phyloP scores from a whole-genome alignment of 2,888 invertebrate species.

The Neuroscelio doddi region DNA sequence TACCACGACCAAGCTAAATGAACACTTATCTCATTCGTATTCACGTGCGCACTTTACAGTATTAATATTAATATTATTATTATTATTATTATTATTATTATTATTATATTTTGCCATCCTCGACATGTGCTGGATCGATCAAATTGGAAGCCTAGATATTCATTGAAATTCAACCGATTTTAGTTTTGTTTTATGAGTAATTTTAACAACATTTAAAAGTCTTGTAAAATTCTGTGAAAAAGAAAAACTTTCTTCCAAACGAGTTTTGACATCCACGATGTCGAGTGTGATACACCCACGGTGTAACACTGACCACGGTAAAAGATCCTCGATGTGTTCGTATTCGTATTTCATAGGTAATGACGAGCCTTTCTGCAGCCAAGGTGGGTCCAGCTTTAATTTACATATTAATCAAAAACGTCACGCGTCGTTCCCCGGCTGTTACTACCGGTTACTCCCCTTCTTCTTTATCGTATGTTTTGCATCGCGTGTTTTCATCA shows the following conservation, averaged over 20 bases:
- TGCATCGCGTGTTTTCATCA: slow-evolving; percentile 6
- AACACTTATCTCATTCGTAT: slow-evolving; percentile 27
- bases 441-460: slow-evolving; percentile 26
- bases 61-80: no score
- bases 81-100: no score
- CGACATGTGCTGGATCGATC: no score
- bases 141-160: not conserved
- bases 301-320: slow-evolving; percentile 58
- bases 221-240: no score
- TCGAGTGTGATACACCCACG: no score
- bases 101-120: no score
- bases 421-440: slow-evolving; percentile 45
- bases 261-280: not conserved
- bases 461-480: not conserved
- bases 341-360: slow-evolving; percentile 53
- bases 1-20: slow-evolving; percentile 70
- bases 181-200: no score
- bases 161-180: no score
- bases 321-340: slow-evolving; percentile 51
- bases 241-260: not conserved
- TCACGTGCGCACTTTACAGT: slow-evolving; percentile 11
- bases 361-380: slow-evolving; percentile 56
- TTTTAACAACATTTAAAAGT: no score
- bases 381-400: slow-evolving; percentile 66
- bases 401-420: slow-evolving; percentile 57